Percentiles rank a stretch among this genome's conserved stretches.
Evolutionary conservation across 64 coral and sea anemone genomes (phyloP).

Genomic region (Dendronephthya gigantea): DNA sequence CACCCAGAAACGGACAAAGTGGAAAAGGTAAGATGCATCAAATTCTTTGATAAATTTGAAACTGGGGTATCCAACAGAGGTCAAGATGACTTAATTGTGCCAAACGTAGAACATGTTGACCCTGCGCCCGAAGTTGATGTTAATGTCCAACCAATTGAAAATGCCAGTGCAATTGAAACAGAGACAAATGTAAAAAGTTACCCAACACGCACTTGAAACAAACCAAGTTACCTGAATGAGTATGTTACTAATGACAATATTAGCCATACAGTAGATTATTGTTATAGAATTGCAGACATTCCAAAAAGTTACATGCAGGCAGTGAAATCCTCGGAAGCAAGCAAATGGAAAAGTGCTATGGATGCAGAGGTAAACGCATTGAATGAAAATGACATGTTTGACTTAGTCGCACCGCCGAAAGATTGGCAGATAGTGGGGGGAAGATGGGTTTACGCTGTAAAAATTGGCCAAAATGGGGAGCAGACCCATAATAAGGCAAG

Average conservation of each 20-base stretch:
- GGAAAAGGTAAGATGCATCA: constrained; percentile 19
- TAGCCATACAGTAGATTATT: constrained; percentile 23
- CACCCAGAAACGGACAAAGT: constrained; percentile 15
- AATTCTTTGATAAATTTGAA: constrained; percentile 32
- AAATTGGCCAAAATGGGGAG: constrained; percentile 21
- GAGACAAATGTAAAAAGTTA: too few species aligned
- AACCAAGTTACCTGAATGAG: constrained; percentile 19
- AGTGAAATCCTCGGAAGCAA: constrained; percentile 4
- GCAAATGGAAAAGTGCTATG: constrained; percentile 23
- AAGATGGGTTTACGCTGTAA: constrained; percentile 38
- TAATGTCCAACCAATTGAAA: neutral
- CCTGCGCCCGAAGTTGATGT: neutral
- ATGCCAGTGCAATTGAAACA: neutral
- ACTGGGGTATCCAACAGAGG: neutral
- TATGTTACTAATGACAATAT: constrained; percentile 15
- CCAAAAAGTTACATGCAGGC: constrained; percentile 11
- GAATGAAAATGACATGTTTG: constrained; percentile 24
- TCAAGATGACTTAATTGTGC: neutral
- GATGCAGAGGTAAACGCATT: constrained; percentile 15
- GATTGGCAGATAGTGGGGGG: constrained; percentile 39
- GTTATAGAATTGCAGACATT: constrained; percentile 28
- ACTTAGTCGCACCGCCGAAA: constrained; percentile 26
- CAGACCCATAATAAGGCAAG: constrained; percentile 20
- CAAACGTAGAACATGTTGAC: neutral
- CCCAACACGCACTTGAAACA: constrained; percentile 5